Conservation (phyloP, 2,113 vertebrate species). For the Cygnus buccinator region DNA sequence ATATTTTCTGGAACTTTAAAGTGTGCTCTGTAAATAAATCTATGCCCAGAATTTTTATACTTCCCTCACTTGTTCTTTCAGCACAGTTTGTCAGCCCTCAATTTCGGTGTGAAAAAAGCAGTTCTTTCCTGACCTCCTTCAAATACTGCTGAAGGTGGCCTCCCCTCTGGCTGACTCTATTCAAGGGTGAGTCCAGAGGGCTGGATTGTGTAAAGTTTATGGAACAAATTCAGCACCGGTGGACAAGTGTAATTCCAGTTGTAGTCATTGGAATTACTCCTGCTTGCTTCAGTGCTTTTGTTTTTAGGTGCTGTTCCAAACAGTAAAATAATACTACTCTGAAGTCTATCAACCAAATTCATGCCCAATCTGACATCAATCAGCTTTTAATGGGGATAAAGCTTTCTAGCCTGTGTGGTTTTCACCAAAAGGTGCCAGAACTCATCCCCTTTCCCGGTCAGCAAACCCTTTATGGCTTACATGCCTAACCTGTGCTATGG, state of each 20-base stretch:
- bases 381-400: not conserved
- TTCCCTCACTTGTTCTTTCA: slow-evolving; percentile 56
- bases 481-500: slow-evolving; percentile 45
- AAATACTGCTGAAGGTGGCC: not conserved
- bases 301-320: not conserved
- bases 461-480: not conserved
- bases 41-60: slow-evolving; percentile 36
- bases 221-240: not conserved
- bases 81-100: slow-evolving; percentile 20
- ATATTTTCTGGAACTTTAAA: slow-evolving; percentile 35
- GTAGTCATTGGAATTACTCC: not conserved
- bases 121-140: not conserved
- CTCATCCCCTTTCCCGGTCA: not conserved
- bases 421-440: not conserved
- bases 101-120: not conserved
- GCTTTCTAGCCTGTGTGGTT: not conserved
- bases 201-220: not conserved
- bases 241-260: not conserved
- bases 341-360: not conserved
- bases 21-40: slow-evolving; percentile 60
- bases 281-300: not conserved
- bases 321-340: not conserved
- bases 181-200: not conserved
- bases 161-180: not conserved
- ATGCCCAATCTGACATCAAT: not conserved